Evolutionary conservation across 1,140 invertebrate genomes (phyloP).

Genomic region (Meloidogyne hapla): DNA sequence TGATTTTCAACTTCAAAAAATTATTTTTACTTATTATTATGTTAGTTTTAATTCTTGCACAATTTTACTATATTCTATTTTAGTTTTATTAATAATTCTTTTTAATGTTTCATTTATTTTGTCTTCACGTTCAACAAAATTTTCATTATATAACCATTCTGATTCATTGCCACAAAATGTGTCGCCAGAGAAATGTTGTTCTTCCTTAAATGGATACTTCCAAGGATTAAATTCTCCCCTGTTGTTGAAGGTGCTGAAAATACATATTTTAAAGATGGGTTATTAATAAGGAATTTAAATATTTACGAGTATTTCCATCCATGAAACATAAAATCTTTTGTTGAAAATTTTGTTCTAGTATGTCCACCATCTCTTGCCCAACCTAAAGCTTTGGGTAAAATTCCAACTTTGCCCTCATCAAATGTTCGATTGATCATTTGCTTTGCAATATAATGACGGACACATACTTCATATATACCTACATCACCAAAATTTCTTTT

Average conservation of each 20-base stretch:
- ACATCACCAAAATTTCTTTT: constrained; percentile 34
- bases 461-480: constrained; percentile 32
- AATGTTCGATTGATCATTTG: background rate
- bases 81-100: background rate
- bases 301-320: constrained; percentile 30
- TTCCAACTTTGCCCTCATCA: background rate
- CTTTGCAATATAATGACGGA: constrained; percentile 13
- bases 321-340: constrained; percentile 29
- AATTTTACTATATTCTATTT: constrained; percentile 2
- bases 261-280: too few species aligned
- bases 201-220: background rate
- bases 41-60: background rate
- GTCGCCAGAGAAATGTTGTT: background rate
- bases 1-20: too few species aligned
- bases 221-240: background rate
- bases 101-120: background rate
- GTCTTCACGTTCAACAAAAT: background rate
- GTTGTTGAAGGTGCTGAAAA: background rate
- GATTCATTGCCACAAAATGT: background rate
- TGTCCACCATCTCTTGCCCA: constrained; percentile 44
- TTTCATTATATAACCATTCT: background rate
- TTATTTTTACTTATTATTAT: background rate
- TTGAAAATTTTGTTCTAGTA: constrained; percentile 32
- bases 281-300: background rate
- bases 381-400: constrained; percentile 16